Percentiles rank a stretch among this genome's conserved stretches.
Evolutionary conservation across 2,888 invertebrate genomes (phyloP).

Genomic region (Temnothorax rugatulus): DNA sequence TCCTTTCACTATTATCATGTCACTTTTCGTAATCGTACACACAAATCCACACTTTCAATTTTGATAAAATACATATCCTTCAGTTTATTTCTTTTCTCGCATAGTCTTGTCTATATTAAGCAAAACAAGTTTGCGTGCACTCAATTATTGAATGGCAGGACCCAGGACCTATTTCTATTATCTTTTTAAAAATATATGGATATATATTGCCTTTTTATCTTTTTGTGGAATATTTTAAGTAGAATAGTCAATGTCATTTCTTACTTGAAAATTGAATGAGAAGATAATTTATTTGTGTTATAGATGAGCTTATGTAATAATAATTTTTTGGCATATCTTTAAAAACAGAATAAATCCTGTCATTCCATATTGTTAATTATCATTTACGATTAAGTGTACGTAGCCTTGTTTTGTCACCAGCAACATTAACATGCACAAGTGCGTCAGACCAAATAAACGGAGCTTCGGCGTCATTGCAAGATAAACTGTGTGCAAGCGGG

Average conservation of each 20-base stretch:
- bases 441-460: slow-evolving; percentile 73
- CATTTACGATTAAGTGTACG: slow-evolving; percentile 23
- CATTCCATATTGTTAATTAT: slow-evolving; percentile 5
- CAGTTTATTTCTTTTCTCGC: slow-evolving; percentile 26
- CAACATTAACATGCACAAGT: slow-evolving; percentile 62
- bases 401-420: slow-evolving; percentile 15
- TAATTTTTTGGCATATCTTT: not conserved
- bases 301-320: not conserved
- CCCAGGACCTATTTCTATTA: not conserved
- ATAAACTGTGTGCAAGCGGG: not conserved
- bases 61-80: slow-evolving; percentile 33
- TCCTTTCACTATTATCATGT: slow-evolving; percentile 2
- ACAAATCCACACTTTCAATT: slow-evolving; percentile 7
- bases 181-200: not conserved
- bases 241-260: not conserved
- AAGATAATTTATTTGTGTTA: not conserved
- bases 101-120: slow-evolving; percentile 28
- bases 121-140: slow-evolving; percentile 31
- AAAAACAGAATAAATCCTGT: not conserved
- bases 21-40: not conserved
- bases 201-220: not conserved
- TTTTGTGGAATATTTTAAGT: slow-evolving; percentile 15
- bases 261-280: not conserved
- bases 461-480: slow-evolving; percentile 39
- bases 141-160: slow-evolving; percentile 18